Base-by-base conservation (phyloP, 2,888 invertebrate genomes). In the Acronicta alni region DNA sequence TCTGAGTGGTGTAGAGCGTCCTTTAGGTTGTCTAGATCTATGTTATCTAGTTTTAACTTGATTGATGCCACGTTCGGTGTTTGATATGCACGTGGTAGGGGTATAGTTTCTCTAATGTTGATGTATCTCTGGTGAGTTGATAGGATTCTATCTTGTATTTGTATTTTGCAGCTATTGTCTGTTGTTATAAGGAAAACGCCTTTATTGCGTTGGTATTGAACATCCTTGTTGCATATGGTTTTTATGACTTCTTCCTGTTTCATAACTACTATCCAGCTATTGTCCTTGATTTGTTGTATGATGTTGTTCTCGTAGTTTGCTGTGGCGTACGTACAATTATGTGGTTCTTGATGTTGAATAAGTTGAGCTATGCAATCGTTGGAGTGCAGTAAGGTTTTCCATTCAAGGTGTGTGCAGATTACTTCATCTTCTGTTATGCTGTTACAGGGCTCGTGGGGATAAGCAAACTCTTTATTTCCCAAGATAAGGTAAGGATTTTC, bases 401-500 rank as follows among this genome's bases (percentile, higher is more conserved):
- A 79, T 46, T 80, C 65, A 0, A 77, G 52, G 18, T 77, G 80
- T 35, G 56, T 73, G 49, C 72, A 52, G 35, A 72, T 63, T 6
- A 65, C 61, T 6, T 67, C 56, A 1, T 71, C 38, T 9, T 74
- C 70, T 12, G 16, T 48, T 18, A 79, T 70, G 0, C 17, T 42
- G 12, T 15, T 59, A 46, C 73, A 79, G 42, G 64, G 47, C 57
- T 81, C 75, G 20, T 56, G 67, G 5, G 76, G 79, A 16, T 77
- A 75, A 0, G 74, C 76, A 17, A 79, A 78, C 53, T 79, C 74
- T 23, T 78, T 47, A 57, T 73, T 77, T 56, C 72, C 73, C 71
- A 77, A 73, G 70, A 78, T 54, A 17, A 77, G 62, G 72, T 15
- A 15, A 14, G 70, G 75, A 26, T 76, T 65, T 63, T 77, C 65